Evolutionary conservation across 2,113 vertebrate species (phyloP), one percentile per base, ranked within the genome.

Genomic region (Eubucco bourcierii): DNA sequence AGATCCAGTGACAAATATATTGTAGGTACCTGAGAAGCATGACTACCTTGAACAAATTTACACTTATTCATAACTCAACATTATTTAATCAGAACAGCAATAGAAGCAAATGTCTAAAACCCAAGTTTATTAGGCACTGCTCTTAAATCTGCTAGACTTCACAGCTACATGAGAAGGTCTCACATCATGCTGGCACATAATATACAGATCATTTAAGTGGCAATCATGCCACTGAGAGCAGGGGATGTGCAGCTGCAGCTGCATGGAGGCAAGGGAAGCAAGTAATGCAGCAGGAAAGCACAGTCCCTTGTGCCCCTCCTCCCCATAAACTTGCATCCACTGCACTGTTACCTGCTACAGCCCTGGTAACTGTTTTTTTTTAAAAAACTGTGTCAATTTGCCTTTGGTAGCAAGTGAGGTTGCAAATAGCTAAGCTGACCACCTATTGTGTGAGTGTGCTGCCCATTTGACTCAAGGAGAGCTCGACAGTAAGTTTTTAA

Each of bases 341-440:
- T 82, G 37, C 19, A 4, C 3, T 37, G 6, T 7, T 27, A 16
- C 55, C 68, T 88, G 37, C 56, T 83, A 77, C 29, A 66, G 29
- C 6, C 28, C 17, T 31, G 6, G 3, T 24, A 87, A 53, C 7
- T 53, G 59, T 24, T 25, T 52, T 25, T 52, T 25, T 25, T 9
- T 7, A 24, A 47, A 47, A 24, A 1, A 13, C 59, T 2, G 0
- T 39, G n/a, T n/a, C 87, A 21, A 7, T 56, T 63, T 2, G 0
- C 11, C 23, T 88, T 74, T 71, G 68, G 83, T 84, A 86, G 25
- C 4, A 50, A 76, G 6, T 0, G 2, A 93, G 29, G 10, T 34
- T 88, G 77, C 29, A 83, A 94, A 90, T 9, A 53, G 15, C 8
- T 39, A 63, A 56, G 27, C 85, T 83, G 39, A 64, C 53, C 33